phyloP scores from a whole-genome alignment of 2,888 invertebrate genomes.

The Harmothoe impar region DNA sequence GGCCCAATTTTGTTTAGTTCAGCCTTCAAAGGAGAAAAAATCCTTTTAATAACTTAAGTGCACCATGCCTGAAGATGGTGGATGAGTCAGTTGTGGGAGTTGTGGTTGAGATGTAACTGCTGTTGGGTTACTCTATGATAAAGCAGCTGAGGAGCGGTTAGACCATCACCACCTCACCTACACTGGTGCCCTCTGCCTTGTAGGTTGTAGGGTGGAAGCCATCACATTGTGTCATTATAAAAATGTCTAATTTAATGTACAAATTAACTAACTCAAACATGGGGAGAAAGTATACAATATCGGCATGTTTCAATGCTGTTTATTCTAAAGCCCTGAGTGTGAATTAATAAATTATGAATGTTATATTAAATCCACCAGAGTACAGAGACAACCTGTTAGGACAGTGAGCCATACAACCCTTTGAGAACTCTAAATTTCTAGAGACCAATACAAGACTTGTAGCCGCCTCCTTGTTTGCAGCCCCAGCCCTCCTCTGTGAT shows the following conservation, averaged over 20 bases:
- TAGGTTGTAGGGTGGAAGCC: background rate
- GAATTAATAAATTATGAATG: background rate
- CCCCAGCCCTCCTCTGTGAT: conserved; percentile 2
- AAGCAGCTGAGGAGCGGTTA: no score
- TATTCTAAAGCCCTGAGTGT: background rate
- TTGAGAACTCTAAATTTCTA: background rate
- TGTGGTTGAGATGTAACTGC: no score
- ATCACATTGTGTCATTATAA: background rate
- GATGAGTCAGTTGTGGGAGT: no score
- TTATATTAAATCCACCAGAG: background rate
- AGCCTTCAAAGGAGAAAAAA: background rate
- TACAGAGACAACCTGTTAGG: background rate
- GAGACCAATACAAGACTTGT: background rate
- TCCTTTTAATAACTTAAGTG: no score
- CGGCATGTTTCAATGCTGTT: conserved; percentile 7
- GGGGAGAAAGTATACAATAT: background rate
- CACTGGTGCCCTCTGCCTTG: no score
- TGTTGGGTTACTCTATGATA: no score
- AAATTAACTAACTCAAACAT: conserved; percentile 28
- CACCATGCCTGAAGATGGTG: no score
- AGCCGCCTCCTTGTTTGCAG: background rate
- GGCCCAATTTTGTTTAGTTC: conserved; percentile 3
- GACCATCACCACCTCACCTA: no score
- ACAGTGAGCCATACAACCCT: background rate
- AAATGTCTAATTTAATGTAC: conserved; percentile 40